Conservation (phyloP, 2,797 vertebrate genomes). For the Mallotus villosus region DNA sequence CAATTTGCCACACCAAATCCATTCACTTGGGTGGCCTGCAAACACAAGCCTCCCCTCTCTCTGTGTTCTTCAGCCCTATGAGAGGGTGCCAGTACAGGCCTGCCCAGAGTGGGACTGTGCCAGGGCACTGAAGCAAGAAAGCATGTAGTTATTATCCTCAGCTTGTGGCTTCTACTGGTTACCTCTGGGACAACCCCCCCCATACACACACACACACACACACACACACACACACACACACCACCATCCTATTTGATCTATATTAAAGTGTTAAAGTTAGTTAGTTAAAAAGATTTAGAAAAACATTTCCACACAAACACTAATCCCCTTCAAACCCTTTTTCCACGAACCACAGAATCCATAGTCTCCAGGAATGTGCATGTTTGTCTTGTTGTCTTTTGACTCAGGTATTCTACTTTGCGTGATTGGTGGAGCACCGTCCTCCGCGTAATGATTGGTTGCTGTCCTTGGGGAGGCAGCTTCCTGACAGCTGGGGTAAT, state of each 20-base stretch:
- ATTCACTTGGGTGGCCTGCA: no score
- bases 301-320: not conserved
- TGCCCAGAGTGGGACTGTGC: not conserved
- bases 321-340: not conserved
- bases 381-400: not conserved
- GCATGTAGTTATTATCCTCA: not conserved
- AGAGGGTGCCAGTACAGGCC: not conserved
- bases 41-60: not conserved
- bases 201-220: no score
- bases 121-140: not conserved
- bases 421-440: constrained; percentile 45
- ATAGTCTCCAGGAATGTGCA: not conserved
- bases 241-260: no score
- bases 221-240: no score
- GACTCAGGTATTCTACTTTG: constrained; percentile 41
- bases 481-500: constrained; percentile 62
- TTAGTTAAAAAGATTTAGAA: no score
- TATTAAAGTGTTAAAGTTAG: no score
- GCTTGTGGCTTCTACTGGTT: not conserved
- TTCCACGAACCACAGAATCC: not conserved
- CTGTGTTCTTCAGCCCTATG: not conserved
- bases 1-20: not conserved
- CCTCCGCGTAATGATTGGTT: constrained; percentile 49
- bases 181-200: not conserved
- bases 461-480: constrained; percentile 58